Conservation (phyloP, 53 echinoderm and acorn worm species). For the Echinarachnius parma region DNA sequence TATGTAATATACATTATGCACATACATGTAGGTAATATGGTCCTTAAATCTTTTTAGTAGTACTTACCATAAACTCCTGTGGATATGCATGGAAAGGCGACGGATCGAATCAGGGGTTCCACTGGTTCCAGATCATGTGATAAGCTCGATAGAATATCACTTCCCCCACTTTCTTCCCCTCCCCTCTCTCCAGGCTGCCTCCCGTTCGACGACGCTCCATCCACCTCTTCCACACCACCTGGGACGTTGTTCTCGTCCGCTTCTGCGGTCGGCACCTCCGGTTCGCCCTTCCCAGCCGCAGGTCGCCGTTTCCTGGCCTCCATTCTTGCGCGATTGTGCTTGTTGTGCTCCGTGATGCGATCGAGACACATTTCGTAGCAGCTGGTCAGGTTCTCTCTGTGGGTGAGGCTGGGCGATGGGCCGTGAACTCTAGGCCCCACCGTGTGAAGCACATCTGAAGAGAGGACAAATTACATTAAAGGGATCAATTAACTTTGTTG, state of each 20-base stretch:
- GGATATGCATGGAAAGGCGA: constrained; percentile 95
- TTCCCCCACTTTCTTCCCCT: no score
- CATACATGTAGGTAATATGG: no score
- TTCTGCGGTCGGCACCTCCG: neutral
- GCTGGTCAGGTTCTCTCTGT: constrained; percentile 44
- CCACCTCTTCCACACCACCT: neutral
- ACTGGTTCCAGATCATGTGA: constrained; percentile 23
- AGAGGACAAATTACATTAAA: no score
- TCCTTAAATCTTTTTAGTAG: no score
- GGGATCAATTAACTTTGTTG: no score
- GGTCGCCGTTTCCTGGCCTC: no score
- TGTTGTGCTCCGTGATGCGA: constrained; percentile 66
- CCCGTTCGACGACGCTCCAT: constrained; percentile 4
- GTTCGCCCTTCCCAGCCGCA: neutral
- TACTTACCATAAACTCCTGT: constrained; percentile 88
- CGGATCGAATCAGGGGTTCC: constrained; percentile 73
- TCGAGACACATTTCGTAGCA: constrained; percentile 74
- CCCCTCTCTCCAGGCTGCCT: constrained; percentile 1
- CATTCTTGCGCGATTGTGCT: constrained; percentile 24
- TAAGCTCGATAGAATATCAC: constrained; percentile 1
- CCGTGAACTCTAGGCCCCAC: constrained; percentile 76
- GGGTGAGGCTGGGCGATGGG: neutral
- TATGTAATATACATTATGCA: no score
- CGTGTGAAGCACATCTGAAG: constrained; percentile 82
- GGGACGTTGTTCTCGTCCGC: constrained; percentile 1